Conservation (phyloP, 1,140 invertebrate species). For the Branchinecta lindahli region DNA sequence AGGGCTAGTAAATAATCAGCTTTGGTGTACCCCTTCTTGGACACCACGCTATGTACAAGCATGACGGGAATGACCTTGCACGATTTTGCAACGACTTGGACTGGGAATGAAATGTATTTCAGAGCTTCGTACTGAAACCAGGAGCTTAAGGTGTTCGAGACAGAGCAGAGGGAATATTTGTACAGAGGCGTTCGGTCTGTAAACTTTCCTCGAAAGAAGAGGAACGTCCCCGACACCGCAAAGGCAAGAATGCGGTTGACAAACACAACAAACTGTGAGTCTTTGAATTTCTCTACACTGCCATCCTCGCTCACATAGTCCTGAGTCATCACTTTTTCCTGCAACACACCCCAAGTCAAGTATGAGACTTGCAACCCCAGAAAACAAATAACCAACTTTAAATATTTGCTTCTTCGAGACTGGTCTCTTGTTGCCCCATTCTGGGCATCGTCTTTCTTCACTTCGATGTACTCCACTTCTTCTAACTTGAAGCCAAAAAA, state of each 20-base stretch:
- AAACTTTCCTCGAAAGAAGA: constrained; percentile 37
- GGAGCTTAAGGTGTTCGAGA: constrained; percentile 95
- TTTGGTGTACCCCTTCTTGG: constrained; percentile 65
- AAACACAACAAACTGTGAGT: constrained; percentile 91
- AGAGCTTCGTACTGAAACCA: constrained; percentile 99
- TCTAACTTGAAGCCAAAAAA: constrained; percentile 36
- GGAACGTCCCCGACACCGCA: constrained; percentile 45
- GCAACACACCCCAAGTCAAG: constrained; percentile 82
- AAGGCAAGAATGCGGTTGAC: constrained; percentile 79
- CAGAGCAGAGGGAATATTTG: constrained; percentile 89
- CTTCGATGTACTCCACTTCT: constrained; percentile 47
- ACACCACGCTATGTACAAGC: constrained; percentile 91
- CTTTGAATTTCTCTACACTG: constrained; percentile 53
- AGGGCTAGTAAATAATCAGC: constrained; percentile 85
- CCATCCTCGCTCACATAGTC: constrained; percentile 47
- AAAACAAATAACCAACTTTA: constrained; percentile 56
- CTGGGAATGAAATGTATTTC: constrained; percentile 95
- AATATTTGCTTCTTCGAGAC: constrained; percentile 39
- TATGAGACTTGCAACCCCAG: constrained; percentile 75
- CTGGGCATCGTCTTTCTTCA: constrained; percentile 27
- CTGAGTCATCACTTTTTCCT: constrained; percentile 83
- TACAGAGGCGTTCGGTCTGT: constrained; percentile 72
- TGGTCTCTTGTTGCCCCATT: constrained; percentile 21
- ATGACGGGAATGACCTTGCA: constrained; percentile 94
- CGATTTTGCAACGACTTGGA: constrained; percentile 85